phyloP scores from a whole-genome alignment of 2,113 vertebrate species.

The Aphyosemion australe region DNA sequence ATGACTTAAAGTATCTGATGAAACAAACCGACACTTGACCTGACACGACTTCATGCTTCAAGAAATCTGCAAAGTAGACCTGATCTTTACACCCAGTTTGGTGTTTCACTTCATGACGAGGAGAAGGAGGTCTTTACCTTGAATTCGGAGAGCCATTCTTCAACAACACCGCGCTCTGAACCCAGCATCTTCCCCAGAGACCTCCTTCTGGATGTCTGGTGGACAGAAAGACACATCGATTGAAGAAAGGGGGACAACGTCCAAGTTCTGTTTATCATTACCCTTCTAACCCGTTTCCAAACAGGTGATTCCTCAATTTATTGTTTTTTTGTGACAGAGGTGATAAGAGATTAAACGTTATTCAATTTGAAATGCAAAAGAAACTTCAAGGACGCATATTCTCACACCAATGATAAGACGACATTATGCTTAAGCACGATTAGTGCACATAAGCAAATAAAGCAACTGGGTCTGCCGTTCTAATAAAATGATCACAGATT shows the following conservation, averaged over 20 bases:
- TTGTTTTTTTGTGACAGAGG: neutral
- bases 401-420: neutral
- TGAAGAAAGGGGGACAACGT: neutral
- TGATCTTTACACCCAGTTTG: neutral
- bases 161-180: constrained; percentile 90
- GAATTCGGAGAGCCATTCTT: constrained; percentile 99
- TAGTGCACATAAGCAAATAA: no score
- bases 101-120: constrained; percentile 18
- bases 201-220: constrained; percentile 71
- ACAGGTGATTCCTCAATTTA: neutral
- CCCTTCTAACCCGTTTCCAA: neutral
- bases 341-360: neutral
- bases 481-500: no score
- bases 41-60: neutral
- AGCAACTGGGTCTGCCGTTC: no score
- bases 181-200: constrained; percentile 89
- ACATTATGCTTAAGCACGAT: neutral
- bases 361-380: neutral
- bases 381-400: neutral
- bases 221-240: constrained; percentile 9
- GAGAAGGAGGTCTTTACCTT: constrained; percentile 83
- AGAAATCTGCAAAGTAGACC: no score
- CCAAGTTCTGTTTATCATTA: no score
- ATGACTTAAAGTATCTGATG: neutral
- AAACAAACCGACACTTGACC: neutral